Evolutionary conservation across 2,113 vertebrate species (phyloP).

Genomic region (Mormyrus lacerda): DNA sequence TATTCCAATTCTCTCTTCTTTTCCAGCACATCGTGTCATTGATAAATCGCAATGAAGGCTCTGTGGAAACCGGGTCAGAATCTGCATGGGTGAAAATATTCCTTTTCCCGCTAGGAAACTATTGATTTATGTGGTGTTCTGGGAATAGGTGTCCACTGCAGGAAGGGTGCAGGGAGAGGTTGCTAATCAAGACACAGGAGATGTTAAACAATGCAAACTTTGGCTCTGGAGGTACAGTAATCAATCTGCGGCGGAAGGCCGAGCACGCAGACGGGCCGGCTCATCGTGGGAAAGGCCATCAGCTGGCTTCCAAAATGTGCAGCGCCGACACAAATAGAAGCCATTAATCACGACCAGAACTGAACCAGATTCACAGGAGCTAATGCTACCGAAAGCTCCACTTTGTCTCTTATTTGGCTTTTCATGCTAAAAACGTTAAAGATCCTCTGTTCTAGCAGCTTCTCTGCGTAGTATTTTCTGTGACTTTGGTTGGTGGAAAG

Average conservation of each 20-base stretch:
- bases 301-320: slow-evolving; percentile 26
- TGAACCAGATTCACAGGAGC: slow-evolving; percentile 4
- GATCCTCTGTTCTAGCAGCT: not conserved
- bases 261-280: slow-evolving; percentile 8
- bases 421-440: not conserved
- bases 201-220: slow-evolving; percentile 35
- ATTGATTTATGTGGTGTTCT: slow-evolving; percentile 23
- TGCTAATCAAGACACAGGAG: slow-evolving; percentile 30
- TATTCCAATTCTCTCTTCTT: not conserved
- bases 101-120: slow-evolving; percentile 1
- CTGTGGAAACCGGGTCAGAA: slow-evolving; percentile 20
- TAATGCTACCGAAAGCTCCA: not conserved
- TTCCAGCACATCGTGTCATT: slow-evolving; percentile 1
- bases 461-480: not conserved
- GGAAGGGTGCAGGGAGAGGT: slow-evolving; percentile 24
- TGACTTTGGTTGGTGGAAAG: not conserved
- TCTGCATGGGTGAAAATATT: slow-evolving; percentile 19
- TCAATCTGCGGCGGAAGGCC: slow-evolving; percentile 33
- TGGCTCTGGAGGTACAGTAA: slow-evolving; percentile 29
- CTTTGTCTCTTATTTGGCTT: not conserved
- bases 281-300: slow-evolving; percentile 35
- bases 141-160: slow-evolving; percentile 14
- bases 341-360: slow-evolving; percentile 37
- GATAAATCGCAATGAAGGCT: slow-evolving; percentile 27
- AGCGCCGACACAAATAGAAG: slow-evolving; percentile 39